Evolutionary conservation across 1,140 invertebrate species (phyloP), one percentile per base, ranked within the genome.

Genomic region (Lordiphosa mommai): DNA sequence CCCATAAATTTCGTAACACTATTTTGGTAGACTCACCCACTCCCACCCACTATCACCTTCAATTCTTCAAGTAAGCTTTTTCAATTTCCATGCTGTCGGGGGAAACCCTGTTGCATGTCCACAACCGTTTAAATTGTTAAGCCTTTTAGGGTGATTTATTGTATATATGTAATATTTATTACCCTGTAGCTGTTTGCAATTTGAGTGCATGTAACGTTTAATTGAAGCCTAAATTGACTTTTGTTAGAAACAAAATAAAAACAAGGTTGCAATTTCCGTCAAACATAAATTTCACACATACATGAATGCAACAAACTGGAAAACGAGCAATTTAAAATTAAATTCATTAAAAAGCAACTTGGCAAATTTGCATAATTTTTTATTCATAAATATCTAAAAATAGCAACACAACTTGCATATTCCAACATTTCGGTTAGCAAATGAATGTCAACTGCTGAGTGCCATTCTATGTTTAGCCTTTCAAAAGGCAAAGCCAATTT

Each of bases 71-170:
- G n/a, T n/a, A n/a, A n/a, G n/a, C n/a, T 6, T 17, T 30, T 50
- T 59, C 63, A 67, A 67, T 67, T 67, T 67, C 33, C 64, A 67
- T 67, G 50, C 37, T 40, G 20, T 30, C 59, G 30, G 2, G 12
- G 14, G 17, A 16, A 29, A 27, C 14, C 63, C 55, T 80, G 74
- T 80, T 80, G 76, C 76, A 76, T 80, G 74, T 63, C 37, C 33
- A 51, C 27, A 40, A 57, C 48, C 41, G 37, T 55, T 74, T 70
- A 74, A 66, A 82, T 66, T 23, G 4, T 0, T 23, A 23, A 23
- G 20, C 20, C 20, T 4, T 4, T 23, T 23, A 5, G 1, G 20
- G 20, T 23, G 5, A 23, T 23, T 23, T 23, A 23, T 23, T 4
- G 20, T 23, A 23, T 6, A 23, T 23, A 23, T 6, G 6, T 6